phyloP scores from a whole-genome alignment of 23 tunicate species.

The Trididemnum miniatum region DNA sequence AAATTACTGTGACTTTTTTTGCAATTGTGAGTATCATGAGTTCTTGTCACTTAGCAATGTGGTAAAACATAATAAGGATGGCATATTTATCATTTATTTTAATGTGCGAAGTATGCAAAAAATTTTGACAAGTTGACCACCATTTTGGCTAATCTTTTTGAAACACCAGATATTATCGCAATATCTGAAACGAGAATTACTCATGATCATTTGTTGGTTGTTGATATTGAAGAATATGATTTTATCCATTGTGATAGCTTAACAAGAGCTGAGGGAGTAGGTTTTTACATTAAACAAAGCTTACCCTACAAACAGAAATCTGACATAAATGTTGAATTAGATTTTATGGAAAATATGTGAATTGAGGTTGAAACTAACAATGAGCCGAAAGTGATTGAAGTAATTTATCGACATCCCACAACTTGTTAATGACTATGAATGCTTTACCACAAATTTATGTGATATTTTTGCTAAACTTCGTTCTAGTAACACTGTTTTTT shows the following conservation, averaged over 20 bases:
- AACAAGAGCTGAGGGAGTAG: constrained; percentile 3
- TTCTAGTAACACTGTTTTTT: not conserved
- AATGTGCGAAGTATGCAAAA: not conserved
- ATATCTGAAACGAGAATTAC: not conserved
- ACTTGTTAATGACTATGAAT: not conserved
- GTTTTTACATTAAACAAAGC: not conserved
- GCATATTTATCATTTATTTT: not conserved
- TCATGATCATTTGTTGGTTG: not conserved
- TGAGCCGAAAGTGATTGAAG: not conserved
- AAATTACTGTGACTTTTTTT: not conserved
- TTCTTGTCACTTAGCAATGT: not conserved
- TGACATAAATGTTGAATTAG: not conserved
- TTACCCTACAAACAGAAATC: not conserved
- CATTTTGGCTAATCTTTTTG: not conserved
- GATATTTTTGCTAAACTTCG: not conserved
- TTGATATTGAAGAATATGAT: not conserved
- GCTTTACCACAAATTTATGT: not conserved
- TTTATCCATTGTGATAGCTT: not conserved
- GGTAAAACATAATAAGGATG: not conserved
- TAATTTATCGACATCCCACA: constrained; percentile 8
- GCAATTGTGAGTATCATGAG: not conserved
- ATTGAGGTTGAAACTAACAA: not conserved
- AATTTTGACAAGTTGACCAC: not conserved
- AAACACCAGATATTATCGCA: not conserved
- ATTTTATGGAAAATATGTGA: constrained; percentile 2